A percentile compares a stretch with the other conserved stretches of the same genome.
Conservation (phyloP, 2,113 vertebrate species). For the Mesoclemmys tuberculata region DNA sequence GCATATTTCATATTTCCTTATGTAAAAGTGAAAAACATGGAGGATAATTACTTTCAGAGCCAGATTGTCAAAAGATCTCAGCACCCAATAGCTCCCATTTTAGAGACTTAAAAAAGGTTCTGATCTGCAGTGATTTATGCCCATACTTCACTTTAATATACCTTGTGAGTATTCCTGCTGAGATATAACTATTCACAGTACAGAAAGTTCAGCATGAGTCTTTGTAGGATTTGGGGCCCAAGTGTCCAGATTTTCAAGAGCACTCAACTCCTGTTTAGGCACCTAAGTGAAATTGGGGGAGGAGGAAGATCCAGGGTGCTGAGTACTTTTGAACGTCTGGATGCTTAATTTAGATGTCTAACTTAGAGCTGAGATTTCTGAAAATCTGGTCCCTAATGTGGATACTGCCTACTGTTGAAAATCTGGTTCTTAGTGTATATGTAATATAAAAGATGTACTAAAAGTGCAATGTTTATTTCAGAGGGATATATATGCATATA, state of each 20-base stretch:
- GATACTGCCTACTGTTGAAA: neutral
- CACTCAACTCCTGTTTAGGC: neutral
- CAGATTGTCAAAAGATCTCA: neutral
- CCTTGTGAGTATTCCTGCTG: accelerated
- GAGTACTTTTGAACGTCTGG: neutral
- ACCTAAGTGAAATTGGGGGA: neutral
- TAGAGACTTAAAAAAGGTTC: neutral
- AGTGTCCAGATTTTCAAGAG: neutral
- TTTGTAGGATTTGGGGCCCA: neutral
- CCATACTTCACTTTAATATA: accelerated
- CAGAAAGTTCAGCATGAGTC: neutral
- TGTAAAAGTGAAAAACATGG: neutral
- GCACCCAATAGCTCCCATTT: neutral
- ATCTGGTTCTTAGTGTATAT: accelerated
- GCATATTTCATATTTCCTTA: neutral
- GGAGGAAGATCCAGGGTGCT: neutral
- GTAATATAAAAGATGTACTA: neutral
- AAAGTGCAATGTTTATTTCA: neutral
- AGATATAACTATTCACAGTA: neutral
- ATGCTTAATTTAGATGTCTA: accelerated
- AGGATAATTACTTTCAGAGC: accelerated
- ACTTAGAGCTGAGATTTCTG: neutral
- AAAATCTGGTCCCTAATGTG: accelerated
- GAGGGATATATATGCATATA: neutral
- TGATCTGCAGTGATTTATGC: neutral